Base-by-base conservation (phyloP, 2,113 vertebrate species). In the Noctilio leporinus region DNA sequence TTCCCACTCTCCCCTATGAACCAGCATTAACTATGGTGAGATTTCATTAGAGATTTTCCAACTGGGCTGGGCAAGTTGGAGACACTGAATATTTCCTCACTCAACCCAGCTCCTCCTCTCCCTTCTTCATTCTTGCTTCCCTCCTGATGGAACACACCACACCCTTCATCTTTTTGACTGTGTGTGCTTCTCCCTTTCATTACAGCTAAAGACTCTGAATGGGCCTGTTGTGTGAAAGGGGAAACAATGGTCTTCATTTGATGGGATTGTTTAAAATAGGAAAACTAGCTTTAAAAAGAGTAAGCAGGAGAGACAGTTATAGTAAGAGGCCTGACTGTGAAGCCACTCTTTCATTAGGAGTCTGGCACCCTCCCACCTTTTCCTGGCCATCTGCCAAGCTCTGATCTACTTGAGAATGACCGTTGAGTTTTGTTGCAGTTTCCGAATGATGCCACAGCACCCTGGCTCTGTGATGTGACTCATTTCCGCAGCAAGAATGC, bases 211-310 rank as follows among this genome's bases (percentile, higher is more conserved):
- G 91, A 89, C 90, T 96, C 95, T 98, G 97, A 98, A 98, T 97
- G 95, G 91, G 96, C 57, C 96, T 97, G 96, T 98, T 98, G 97
- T 98, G 78, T 97, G 72, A 59, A 84, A 40, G 73, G 4, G 96
- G 94, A 98, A 95, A 98, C 98, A 98, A 98, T 97, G 89, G 55
- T 64, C 76, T 93, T 98, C 97, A 97, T 98, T 98, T 98, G 98
- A 98, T 97, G 93, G 89, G 96, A 98, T 98, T 98, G 98, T 97
- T 98, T 98, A 98, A 96, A 98, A 98, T 97, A 97, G 96, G 97
- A 97, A 97, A 98, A 97, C 95, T 64, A 97, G 93, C 89, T 95
- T 92, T 77, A 97, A 96, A 97, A 97, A 95, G 95, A 97, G 96
- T 95, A 94, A 87, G 64, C 91, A 65, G 57, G 67, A 62, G 55